Base-by-base conservation (phyloP, 1,140 invertebrate genomes). In the Cotesia typhae region DNA sequence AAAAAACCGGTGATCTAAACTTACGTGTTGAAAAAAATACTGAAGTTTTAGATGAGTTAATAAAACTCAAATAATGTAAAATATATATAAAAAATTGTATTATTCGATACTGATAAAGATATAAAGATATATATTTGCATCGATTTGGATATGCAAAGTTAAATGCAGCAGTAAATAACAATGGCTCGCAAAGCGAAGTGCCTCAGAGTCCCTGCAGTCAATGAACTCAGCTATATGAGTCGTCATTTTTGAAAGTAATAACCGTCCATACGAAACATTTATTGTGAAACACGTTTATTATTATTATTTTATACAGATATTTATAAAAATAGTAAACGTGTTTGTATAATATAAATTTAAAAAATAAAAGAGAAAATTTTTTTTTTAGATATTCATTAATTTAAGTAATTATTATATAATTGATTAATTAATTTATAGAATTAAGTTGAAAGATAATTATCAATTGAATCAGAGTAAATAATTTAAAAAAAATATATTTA, bases 251-350 rank as follows among this genome's bases (percentile, higher is more conserved):
- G 74, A 81, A 80, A 78, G 77, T 77, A 83, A 83, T 82, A 84
- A 84, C 84, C 84, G 83, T 85, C 84, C 83, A 86, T 85, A 81
- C 71, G 65, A 77, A 83, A 83, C 77, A 77, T 82, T 83, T 82
- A 80, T 63, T 78, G 76, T 75, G 75, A 77, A 76, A 70, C 41
- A 55, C 41, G n/a, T 71, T 79, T 80, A 80, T 83, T 80, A 78
- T 84, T 47, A 70, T 12, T 70, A 14, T 35, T 38, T 47, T 47
- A 47, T 9, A 47, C 10, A 47, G 17, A 67, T 51, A n/a, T 14
- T 55, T 55, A 55, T 55, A 55, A 65, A 55, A 60, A 38, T 41
- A 64, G 5, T 64, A 37, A n/a, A 20, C 17, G 41, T 66, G 41
- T 66, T 66, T 41, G 37, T 60, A 36, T 12, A 57, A 57, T 17